Conservation (phyloP, 1,140 invertebrate genomes). For the Probaryconus sp. region DNA sequence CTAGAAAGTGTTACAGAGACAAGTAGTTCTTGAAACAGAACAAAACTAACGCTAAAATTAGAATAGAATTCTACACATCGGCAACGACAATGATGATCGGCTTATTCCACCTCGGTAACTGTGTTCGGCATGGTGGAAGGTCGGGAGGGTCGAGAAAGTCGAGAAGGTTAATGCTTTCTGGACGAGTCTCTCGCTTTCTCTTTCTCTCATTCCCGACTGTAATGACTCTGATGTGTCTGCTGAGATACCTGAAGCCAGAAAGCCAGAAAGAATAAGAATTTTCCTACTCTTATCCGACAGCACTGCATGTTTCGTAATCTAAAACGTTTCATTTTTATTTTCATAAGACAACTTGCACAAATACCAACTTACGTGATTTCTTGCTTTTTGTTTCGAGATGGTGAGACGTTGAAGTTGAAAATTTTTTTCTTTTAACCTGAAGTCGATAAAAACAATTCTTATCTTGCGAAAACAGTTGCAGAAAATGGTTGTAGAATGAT, state of each 20-base stretch:
- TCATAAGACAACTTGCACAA: slow-evolving; percentile 1
- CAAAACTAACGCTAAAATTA: slow-evolving; percentile 33
- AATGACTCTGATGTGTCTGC: slow-evolving; percentile 24
- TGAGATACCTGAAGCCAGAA: slow-evolving; percentile 29
- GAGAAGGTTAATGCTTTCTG: slow-evolving; percentile 51
- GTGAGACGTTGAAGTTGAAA: too few relatives aligned
- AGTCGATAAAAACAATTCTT: too few relatives aligned
- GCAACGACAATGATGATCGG: slow-evolving; percentile 17
- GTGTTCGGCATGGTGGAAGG: slow-evolving; percentile 36
- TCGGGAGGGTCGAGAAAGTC: slow-evolving; percentile 43
- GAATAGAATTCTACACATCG: slow-evolving; percentile 26
- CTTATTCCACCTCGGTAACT: slow-evolving; percentile 37
- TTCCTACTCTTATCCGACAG: slow-evolving; percentile 12
- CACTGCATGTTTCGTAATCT: slow-evolving; percentile 13
- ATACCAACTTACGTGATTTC: slow-evolving; percentile 4
- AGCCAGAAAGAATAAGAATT: neutral
- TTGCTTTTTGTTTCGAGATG: too few relatives aligned
- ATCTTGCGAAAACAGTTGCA: too few relatives aligned
- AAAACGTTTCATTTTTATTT: slow-evolving; percentile 17
- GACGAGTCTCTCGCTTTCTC: slow-evolving; percentile 48
- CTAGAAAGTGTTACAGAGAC: slow-evolving; percentile 25
- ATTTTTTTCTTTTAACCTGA: too few relatives aligned
- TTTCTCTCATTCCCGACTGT: slow-evolving; percentile 23
- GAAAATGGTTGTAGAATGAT: neutral
- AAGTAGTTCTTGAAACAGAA: slow-evolving; percentile 26